Conservation (phyloP, 2,113 vertebrate genomes). For the Datnioides undecimradiatus region DNA sequence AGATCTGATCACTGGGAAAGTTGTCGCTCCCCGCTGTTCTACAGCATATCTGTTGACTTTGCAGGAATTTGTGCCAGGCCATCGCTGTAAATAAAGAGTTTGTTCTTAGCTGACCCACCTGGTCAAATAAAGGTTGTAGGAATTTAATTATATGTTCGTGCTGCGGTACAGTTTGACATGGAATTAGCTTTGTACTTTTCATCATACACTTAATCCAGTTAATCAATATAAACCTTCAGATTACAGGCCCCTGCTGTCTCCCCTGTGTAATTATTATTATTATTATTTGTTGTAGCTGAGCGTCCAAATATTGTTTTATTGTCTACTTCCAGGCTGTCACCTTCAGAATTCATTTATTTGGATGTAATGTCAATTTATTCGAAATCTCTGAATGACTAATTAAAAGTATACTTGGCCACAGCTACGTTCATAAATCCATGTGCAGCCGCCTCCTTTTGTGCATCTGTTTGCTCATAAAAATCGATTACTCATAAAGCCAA, state of each 20-base stretch:
- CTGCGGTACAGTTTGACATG: conserved; percentile 52
- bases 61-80: conserved; percentile 47
- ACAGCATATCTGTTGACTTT: conserved; percentile 70
- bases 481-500: conserved; percentile 26
- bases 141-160: conserved; percentile 52
- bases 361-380: conserved; percentile 21
- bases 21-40: conserved; percentile 58
- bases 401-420: background rate
- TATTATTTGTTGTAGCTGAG: conserved; percentile 18
- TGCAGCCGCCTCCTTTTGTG: background rate
- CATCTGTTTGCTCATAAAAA: conserved; percentile 36
- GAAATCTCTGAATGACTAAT: background rate
- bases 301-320: conserved; percentile 41
- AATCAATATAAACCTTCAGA: conserved; percentile 62
- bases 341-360: conserved; percentile 23
- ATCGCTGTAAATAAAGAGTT: conserved; percentile 50
- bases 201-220: conserved; percentile 52
- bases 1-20: conserved; percentile 65
- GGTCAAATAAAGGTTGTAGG: conserved; percentile 66
- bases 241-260: conserved; percentile 65
- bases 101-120: conserved; percentile 72
- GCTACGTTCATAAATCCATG: conserved; percentile 13
- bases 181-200: conserved; percentile 55
- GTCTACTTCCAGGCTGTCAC: conserved; percentile 40
- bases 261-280: conserved; percentile 29